These are phyloP conservation scores for Pristionchus pacificus DNA, from an alignment of 1,140 invertebrate species.

Conservation along the genomic window DNA sequence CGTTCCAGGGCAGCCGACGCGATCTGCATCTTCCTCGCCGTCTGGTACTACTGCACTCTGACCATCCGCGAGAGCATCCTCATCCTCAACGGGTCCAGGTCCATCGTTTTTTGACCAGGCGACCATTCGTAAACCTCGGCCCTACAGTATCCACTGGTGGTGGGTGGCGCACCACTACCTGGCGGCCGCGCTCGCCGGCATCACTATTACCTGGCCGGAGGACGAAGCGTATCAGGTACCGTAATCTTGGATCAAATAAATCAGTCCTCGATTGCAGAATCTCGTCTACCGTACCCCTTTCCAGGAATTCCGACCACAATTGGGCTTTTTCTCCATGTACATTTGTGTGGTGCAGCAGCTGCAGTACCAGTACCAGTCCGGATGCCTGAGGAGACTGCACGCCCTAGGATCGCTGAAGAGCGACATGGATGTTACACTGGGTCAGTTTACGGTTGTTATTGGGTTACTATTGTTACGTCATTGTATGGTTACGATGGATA, in stretches of 20 bases:
- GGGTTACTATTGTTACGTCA: too few species aligned
- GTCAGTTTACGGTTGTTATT: too few species aligned
- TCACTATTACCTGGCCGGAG: neutral
- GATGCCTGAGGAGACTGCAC: neutral
- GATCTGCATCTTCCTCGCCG: conserved; percentile 5
- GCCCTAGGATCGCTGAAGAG: neutral
- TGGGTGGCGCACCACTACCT: neutral
- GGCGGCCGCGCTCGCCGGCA: neutral
- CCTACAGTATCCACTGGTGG: conserved; percentile 1
- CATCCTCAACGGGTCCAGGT: neutral
- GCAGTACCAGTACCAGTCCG: neutral
- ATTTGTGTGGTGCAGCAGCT: neutral
- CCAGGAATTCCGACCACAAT: neutral
- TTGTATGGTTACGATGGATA: too few species aligned
- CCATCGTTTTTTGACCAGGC: too few species aligned
- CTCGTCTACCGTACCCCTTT: too few species aligned
- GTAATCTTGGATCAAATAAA: neutral
- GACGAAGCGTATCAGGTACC: neutral
- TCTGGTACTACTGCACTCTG: conserved; percentile 23
- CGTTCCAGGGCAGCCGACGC: neutral
- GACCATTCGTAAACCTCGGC: too few species aligned
- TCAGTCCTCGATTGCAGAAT: too few species aligned
- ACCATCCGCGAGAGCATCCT: neutral
- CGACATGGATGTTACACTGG: neutral
- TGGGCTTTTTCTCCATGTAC: neutral